These are phyloP conservation scores for Plagodis pulveraria DNA, from an alignment of 2,888 invertebrate genomes.

Conservation along the genomic window DNA sequence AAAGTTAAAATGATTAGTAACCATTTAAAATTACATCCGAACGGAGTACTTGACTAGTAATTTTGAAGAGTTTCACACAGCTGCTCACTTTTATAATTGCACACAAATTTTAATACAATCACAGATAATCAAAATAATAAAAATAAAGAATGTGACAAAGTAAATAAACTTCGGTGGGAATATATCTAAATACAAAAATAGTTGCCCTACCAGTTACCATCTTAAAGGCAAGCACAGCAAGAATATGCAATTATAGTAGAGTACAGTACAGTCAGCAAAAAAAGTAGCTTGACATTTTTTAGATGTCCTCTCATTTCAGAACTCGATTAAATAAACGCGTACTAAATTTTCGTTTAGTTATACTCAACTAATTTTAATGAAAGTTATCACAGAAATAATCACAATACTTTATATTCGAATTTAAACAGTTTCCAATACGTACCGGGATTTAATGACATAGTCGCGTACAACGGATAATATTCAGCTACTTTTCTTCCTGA, in stretches of 20 bases:
- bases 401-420: too few species aligned
- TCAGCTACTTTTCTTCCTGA: too few species aligned
- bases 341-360: too few species aligned
- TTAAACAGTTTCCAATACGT: too few species aligned
- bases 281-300: too few species aligned
- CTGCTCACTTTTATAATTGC: slow-evolving; percentile 10
- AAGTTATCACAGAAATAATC: too few species aligned
- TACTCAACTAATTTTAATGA: too few species aligned
- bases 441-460: too few species aligned
- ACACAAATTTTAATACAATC: slow-evolving; percentile 5
- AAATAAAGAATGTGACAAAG: slow-evolving; percentile 2
- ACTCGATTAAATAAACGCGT: too few species aligned
- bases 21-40: neutral
- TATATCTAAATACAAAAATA: slow-evolving; percentile 1
- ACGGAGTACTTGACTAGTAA: slow-evolving; percentile 25
- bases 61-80: slow-evolving; percentile 18
- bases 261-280: too few species aligned
- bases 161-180: slow-evolving; percentile 18
- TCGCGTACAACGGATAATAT: too few species aligned
- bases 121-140: neutral
- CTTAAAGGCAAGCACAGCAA: neutral
- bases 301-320: too few species aligned
- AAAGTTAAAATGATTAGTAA: neutral
- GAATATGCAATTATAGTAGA: neutral
- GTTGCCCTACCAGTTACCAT: neutral